Evolutionary conservation across 2,888 invertebrate genomes (phyloP).

Genomic region (Pseudococcus longispinus): DNA sequence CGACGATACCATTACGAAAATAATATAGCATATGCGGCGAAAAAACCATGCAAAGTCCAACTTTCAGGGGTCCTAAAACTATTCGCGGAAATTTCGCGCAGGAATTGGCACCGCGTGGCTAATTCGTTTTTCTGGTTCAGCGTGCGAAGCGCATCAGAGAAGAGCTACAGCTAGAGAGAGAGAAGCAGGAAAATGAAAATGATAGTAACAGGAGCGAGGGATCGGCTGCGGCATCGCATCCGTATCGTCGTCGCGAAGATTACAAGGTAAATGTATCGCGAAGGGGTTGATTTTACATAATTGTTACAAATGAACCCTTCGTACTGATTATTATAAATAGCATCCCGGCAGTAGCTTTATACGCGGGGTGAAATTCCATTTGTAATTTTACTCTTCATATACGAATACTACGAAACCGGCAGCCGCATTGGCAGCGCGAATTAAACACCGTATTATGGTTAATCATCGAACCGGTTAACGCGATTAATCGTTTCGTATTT

Average conservation of each 20-base stretch:
- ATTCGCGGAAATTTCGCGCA: not conserved
- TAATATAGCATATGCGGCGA: not conserved
- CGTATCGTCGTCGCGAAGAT: conserved; percentile 32
- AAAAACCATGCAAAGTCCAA: not conserved
- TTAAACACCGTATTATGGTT: conserved; percentile 51
- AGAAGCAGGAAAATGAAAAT: conserved; percentile 10
- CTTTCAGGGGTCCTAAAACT: not conserved
- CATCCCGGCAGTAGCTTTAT: not conserved
- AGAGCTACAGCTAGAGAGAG: not conserved
- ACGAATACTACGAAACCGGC: not conserved
- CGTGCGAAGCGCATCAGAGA: not conserved
- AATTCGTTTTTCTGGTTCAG: conserved; percentile 2
- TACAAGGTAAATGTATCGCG: conserved; percentile 51
- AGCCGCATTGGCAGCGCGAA: not conserved
- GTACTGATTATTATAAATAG: conserved; percentile 34
- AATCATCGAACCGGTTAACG: conserved; percentile 57
- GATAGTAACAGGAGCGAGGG: not conserved
- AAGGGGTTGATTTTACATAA: conserved; percentile 54
- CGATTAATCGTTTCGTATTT: conserved; percentile 56
- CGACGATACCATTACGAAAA: not conserved
- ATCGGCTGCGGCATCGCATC: not conserved
- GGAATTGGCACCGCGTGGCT: not conserved
- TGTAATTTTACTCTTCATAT: not conserved
- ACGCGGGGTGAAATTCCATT: conserved; percentile 20
- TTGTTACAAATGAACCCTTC: conserved; percentile 52